Evolutionary conservation across 2,113 vertebrate species (phyloP), one percentile per base, ranked within the genome.

Genomic region (Sylvietta virens): DNA sequence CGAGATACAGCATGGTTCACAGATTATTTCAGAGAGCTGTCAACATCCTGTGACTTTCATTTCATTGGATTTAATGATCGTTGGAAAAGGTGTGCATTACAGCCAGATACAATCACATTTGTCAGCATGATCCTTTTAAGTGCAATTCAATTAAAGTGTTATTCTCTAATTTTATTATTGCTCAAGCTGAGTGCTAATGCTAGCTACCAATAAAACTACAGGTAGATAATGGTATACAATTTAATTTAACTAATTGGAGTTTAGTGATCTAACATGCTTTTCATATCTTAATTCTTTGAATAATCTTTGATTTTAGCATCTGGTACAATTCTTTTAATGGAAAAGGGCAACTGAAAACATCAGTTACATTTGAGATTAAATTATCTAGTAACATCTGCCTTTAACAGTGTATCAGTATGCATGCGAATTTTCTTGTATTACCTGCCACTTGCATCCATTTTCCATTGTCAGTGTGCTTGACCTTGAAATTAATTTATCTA

Each of bases 221-320:
- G 98, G 98, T 96, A 98, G 98, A 98, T 99, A 99, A 99, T 98
- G 97, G 98, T 98, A 98, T 97, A 98, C 98, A 98, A 99, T 99
- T 99, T 98, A 98, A 99, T 99, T 99, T 99, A 98, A 98, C 98
- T 99, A 99, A 99, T 99, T 99, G 98, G 98, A 98, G 98, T 98
- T 98, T 98, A 98, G 98, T 98, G 98, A 98, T 98, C 98, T 98
- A 98, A 99, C 98, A 95, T 98, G 98, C 98, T 99, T 99, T 99
- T 99, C 98, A 98, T 98, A 98, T 98, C 98, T 98, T 98, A 99
- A 99, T 99, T 99, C 98, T 98, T 98, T 87, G 97, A 98, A 98
- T 98, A 98, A 98, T 99, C 98, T 99, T 98, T 97, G 97, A 98
- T 98, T 99, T 98, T 97, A 97, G 97, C 97, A 97, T 98, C 98